Base-by-base conservation (phyloP, 2,797 vertebrate genomes). In the Erithacus rubecula region DNA sequence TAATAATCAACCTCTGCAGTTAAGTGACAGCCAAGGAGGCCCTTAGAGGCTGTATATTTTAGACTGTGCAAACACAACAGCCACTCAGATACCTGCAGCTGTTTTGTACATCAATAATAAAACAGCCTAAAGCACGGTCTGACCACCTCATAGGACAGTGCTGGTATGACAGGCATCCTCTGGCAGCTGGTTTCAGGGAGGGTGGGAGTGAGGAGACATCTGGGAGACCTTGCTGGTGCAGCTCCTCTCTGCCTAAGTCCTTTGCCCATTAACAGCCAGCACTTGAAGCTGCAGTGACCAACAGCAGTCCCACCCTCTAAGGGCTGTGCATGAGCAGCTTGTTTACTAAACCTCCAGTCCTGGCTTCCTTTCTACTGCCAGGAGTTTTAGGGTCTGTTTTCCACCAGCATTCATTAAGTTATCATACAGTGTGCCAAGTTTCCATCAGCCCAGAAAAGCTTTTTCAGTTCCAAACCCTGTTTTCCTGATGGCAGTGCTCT, bases 371-470 rank as follows among this genome's bases (percentile, higher is more conserved):
- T 87, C 82, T 87, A 26, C 76, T 88, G 89, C 90, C 89, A 95
- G 84, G 53, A 93, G 36, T 83, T 93, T 71, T 58, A 84, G 78
- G 68, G 83, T 53, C 77, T 95, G 78, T 90, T 96, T 96, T 95
- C 95, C 89, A 94, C 87, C 79, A 91, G 76, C 55, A 67, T 88
- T 95, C 82, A 86, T 93, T 95, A 95, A 95, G 51, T 59, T 94
- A 94, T 87, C 70, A 72, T 56, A 43, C 32, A 79, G 27, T 10
- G 6, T 79, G 94, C 95, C 94, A 96, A 95, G 83, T 95, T 97
- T 97, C 84, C 95, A 94, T 92, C 75, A 88, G 80, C 51, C 43
- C 76, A 88, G 81, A 95, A 94, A 92, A 96, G 87, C 89, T 80
- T 78, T 92, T 81, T 93, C 82, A 82, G 64, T 96, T 96, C 80